These are phyloP conservation scores for Halesus radiatus DNA, from an alignment of 1,140 invertebrate genomes.

Conservation along the genomic window DNA sequence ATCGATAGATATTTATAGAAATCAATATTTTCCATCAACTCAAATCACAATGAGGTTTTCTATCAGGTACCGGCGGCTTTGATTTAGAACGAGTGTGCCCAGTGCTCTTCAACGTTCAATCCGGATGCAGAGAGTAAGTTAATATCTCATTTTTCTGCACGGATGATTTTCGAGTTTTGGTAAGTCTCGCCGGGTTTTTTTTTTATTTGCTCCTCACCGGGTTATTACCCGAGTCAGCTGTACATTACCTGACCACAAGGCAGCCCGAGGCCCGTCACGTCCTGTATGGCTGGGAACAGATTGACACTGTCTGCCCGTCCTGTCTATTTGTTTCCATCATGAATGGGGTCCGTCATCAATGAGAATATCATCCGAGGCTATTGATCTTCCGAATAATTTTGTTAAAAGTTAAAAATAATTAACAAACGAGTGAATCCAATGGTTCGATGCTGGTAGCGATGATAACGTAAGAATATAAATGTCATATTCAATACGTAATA, in stretches of 20 bases:
- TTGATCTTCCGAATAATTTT: too few relatives aligned
- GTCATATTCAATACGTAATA: too few relatives aligned
- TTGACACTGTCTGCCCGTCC: not conserved
- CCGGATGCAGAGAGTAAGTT: slow-evolving; percentile 33
- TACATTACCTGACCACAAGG: slow-evolving; percentile 41
- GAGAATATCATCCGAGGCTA: not conserved
- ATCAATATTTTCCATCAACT: too few relatives aligned
- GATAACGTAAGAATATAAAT: too few relatives aligned
- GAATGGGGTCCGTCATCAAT: not conserved
- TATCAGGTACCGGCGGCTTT: too few relatives aligned
- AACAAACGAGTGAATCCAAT: too few relatives aligned
- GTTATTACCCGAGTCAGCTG: slow-evolving; percentile 47
- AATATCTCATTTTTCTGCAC: slow-evolving; percentile 55
- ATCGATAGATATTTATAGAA: too few relatives aligned
- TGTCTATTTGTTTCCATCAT: not conserved
- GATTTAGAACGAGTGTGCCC: too few relatives aligned
- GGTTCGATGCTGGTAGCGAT: too few relatives aligned
- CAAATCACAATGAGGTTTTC: too few relatives aligned
- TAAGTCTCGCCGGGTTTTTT: slow-evolving; percentile 33
- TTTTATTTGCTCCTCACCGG: slow-evolving; percentile 36
- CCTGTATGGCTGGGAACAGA: slow-evolving; percentile 41
- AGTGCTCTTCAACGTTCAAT: not conserved
- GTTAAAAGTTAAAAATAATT: too few relatives aligned
- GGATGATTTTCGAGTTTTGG: slow-evolving; percentile 44
- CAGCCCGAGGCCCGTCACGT: slow-evolving; percentile 38